phyloP scores from a whole-genome alignment of 2,113 vertebrate species.

The Sprattus sprattus region DNA sequence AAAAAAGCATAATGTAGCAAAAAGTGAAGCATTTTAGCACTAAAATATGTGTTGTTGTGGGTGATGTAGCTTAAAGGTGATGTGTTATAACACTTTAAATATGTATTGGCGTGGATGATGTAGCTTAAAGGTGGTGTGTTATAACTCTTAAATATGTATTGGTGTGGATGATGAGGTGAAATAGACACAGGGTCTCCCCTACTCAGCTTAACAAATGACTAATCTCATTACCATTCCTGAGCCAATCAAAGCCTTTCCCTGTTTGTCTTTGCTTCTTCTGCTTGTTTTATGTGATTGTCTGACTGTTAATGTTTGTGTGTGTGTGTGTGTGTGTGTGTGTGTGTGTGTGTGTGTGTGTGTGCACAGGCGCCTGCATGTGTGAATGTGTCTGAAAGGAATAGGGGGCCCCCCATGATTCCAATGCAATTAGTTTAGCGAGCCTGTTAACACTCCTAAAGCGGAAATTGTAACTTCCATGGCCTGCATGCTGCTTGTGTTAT shows the following conservation, averaged over 20 bases:
- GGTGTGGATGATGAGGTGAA: neutral
- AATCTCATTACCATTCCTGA: constrained; percentile 45
- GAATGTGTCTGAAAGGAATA: neutral
- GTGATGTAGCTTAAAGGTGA: neutral
- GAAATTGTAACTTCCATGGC: constrained; percentile 35
- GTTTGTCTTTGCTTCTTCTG: constrained; percentile 6
- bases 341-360: neutral
- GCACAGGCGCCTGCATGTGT: neutral
- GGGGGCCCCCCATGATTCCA: neutral
- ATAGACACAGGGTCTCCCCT: neutral
- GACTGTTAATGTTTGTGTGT: too few relatives aligned
- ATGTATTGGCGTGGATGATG: neutral
- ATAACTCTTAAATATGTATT: neutral
- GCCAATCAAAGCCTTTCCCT: constrained; percentile 34
- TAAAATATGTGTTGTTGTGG: neutral
- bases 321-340: constrained; percentile 8
- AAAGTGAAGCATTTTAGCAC: too few relatives aligned
- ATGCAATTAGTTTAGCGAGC: constrained; percentile 10
- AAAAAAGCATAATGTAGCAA: too few relatives aligned
- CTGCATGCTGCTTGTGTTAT: constrained; percentile 37
- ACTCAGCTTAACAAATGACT: constrained; percentile 20
- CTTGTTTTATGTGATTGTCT: neutral
- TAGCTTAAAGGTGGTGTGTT: too few relatives aligned
- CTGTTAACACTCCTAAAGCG: constrained; percentile 31
- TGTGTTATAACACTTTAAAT: too few relatives aligned